Evolutionary conservation across 92 coral and sea anemone genomes (phyloP), one percentile per base, ranked within the genome.

Genomic region (Porites lobata): DNA sequence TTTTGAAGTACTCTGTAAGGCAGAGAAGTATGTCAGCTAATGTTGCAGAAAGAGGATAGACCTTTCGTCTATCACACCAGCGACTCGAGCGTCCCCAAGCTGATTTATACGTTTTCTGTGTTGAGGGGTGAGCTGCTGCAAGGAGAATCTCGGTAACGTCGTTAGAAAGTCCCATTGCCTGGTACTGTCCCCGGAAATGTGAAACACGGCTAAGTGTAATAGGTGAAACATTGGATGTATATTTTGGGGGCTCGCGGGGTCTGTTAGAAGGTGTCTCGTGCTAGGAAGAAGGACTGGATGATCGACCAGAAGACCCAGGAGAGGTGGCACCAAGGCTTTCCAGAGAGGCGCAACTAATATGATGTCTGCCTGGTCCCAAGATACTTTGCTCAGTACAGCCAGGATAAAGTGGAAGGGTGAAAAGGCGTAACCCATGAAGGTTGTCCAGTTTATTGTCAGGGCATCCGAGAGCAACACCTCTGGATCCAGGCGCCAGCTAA

Each of bases 301-400:
- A 9, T 82, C 24, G 47, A 82, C 69, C 17, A 91, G 88, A 32
- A 90, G 83, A 14, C 76, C 59, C 69, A 90, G 86, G 0, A 87
- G 89, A 5, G 83, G 62, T 21, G 90, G 89, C 91, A 85, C 90
- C 93, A 85, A 0, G 90, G 83, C 50, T 75, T 50, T 87, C 91
- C 94, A 91, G 1, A 82, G 1, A 0, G 94, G 91, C 1, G 83
- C 94, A 1, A 91, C 86, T 8, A 87, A 77, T 7, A 78, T 79
- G 50, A 83, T 72, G 8, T 78, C 89, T 11, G 89, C 87, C 65
- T 72, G 43, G 89, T 83, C 87, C 14, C 17, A 8, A 9, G 20
- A 6, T 5, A 85, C 88, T 51, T 87, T 91, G 79, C 20, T n/a
- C 2, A 88, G 81, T 12, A 84, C 87, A 13, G 77, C 76, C 12